Base-by-base conservation (phyloP, 1,140 invertebrate genomes). In the Pollicipes pollicipes region DNA sequence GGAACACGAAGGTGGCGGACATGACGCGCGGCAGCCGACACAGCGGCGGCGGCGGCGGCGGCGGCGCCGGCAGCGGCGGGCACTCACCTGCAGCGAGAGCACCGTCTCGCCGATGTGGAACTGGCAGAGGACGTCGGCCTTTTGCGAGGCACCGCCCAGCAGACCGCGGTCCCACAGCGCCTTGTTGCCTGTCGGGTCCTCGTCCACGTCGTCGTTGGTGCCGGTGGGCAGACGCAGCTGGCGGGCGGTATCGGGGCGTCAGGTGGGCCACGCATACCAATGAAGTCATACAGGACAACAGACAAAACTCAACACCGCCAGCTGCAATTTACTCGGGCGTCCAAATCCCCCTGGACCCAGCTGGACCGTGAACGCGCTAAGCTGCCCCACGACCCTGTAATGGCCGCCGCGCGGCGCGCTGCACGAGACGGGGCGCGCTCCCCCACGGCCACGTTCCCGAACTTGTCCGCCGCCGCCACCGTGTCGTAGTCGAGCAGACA, bases 131-230 rank as follows among this genome's bases (percentile, higher is more conserved):
- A 92, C 88, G 75, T 98, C 95, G 0, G 93, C 88, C 82, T 99
- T 99, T 78, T 99, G 97, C 24, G 95, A 97, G 0, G 97, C 95
- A 2, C 96, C 97, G 78, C 95, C 98, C 4, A 98, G 77, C 30
- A 97, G 81, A 72, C 96, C 97, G 79, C 97, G 85, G 81, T 99
- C 97, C 97, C 97, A 99, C 0, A 99, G 80, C 2, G 95, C 92
- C 81, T 98, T 97, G 75, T 95, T 96, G 27, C 96, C 97, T 0
- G 96, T 98, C 0, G 97, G 97, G 83, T 99, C 97, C 82, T 99
- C 96, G 77, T 99, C 96, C 0, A 99, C 93, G 77, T 99, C 95
- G 81, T 99, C 97, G 30, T 88, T 92, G 0, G 96, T 88, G 72
- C 92, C 92, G 69, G 87, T 85, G 0, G 95, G 91, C 35, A 99